Conservation (phyloP, 2,797 vertebrate genomes). For the Kryptolebias ocellatus region DNA sequence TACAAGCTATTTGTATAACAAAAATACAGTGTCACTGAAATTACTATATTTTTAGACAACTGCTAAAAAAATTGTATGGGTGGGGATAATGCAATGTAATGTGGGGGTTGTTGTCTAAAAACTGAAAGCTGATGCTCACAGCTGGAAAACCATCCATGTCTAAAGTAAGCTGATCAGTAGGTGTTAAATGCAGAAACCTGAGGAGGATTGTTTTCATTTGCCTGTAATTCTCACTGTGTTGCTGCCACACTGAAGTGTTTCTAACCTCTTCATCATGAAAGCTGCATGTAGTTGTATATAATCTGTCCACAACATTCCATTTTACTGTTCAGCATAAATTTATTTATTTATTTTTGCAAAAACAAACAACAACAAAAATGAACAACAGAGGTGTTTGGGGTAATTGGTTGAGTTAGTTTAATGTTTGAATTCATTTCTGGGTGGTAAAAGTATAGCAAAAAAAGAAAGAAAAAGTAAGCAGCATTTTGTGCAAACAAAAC, state of each 20-base stretch:
- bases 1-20: neutral
- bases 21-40: neutral
- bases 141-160: conserved; percentile 11
- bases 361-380: neutral
- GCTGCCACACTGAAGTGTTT: neutral
- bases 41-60: neutral
- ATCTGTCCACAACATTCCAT: neutral
- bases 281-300: neutral
- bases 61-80: neutral
- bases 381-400: too few relatives aligned
- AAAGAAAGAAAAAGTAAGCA: too few relatives aligned
- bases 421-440: neutral
- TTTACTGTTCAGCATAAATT: neutral
- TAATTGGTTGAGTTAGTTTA: neutral
- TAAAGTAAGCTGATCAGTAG: conserved; percentile 52
- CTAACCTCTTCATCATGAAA: neutral
- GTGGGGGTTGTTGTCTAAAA: neutral
- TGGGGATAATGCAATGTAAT: neutral
- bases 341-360: neutral
- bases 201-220: conserved; percentile 49
- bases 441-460: neutral
- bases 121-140: conserved; percentile 16
- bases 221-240: conserved; percentile 23
- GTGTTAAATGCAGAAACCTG: conserved; percentile 54
- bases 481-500: too few relatives aligned